These are phyloP conservation scores for Sympetrum striolatum DNA, from an alignment of 2,888 invertebrate genomes.

Conservation along the genomic window DNA sequence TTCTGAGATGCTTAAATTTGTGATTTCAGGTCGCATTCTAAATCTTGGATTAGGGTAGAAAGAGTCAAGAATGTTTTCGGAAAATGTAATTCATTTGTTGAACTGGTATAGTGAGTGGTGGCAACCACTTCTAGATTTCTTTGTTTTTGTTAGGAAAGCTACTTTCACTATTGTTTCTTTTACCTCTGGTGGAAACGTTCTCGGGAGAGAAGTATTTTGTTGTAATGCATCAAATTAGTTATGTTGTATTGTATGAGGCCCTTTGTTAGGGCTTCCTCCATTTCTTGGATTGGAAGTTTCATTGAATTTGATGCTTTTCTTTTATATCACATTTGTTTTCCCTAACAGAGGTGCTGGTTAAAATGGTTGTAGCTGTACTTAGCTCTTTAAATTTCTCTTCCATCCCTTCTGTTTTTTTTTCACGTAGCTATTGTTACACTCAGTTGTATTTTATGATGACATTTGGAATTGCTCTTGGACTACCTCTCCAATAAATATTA, in stretches of 20 bases:
- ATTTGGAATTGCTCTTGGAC: background rate
- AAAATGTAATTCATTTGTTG: no score
- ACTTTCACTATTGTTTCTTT: background rate
- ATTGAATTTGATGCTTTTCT: background rate
- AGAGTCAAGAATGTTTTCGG: no score
- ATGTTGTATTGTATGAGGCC: background rate
- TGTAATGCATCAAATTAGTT: background rate
- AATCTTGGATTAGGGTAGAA: no score
- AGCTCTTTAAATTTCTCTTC: background rate
- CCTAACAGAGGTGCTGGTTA: conserved; percentile 39
- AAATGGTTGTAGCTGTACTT: conserved; percentile 28
- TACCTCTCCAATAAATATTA: no score
- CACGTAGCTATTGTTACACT: background rate
- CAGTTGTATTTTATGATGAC: background rate
- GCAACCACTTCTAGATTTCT: no score
- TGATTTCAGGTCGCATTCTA: no score
- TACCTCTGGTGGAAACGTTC: background rate
- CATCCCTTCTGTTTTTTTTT: background rate
- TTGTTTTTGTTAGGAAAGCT: background rate
- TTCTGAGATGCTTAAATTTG: no score
- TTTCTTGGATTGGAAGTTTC: conserved; percentile 19
- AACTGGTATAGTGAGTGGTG: no score
- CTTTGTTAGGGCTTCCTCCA: background rate
- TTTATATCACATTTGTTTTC: background rate
- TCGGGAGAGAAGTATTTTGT: background rate